These are phyloP conservation scores for Macrophya alboannulata DNA, from an alignment of 2,888 invertebrate genomes.

Conservation along the genomic window DNA sequence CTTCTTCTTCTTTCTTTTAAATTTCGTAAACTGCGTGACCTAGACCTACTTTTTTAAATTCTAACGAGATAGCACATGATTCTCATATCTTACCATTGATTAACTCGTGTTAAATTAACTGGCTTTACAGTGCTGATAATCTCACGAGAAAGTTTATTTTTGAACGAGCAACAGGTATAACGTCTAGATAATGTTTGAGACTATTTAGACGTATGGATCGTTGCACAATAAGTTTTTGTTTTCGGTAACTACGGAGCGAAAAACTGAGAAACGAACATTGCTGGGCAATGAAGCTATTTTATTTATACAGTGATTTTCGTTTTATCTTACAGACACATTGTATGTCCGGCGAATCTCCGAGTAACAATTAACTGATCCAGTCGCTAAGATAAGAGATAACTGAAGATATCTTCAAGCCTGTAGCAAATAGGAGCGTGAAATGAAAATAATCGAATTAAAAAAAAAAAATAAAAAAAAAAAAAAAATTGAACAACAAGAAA, in stretches of 20 bases:
- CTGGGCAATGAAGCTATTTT: background rate
- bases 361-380: slow-evolving; percentile 7
- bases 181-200: background rate
- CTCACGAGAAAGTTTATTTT: background rate
- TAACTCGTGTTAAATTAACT: background rate
- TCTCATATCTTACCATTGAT: slow-evolving; percentile 22
- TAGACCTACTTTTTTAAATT: slow-evolving; percentile 27
- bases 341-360: background rate
- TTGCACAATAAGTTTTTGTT: background rate
- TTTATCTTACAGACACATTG: background rate
- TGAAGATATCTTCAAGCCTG: slow-evolving; percentile 35
- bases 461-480: background rate
- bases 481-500: slow-evolving; percentile 47
- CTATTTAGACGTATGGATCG: background rate
- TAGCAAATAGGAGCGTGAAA: background rate
- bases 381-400: slow-evolving; percentile 8
- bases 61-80: background rate
- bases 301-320: background rate
- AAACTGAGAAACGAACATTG: background rate
- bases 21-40: background rate
- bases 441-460: slow-evolving; percentile 29
- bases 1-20: background rate
- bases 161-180: background rate
- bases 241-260: background rate
- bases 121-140: background rate